Percentiles rank a stretch among this genome's conserved stretches.
These are phyloP conservation scores for Megastigmus dorsalis DNA, from an alignment of 2,888 invertebrate genomes.

Conservation along the genomic window DNA sequence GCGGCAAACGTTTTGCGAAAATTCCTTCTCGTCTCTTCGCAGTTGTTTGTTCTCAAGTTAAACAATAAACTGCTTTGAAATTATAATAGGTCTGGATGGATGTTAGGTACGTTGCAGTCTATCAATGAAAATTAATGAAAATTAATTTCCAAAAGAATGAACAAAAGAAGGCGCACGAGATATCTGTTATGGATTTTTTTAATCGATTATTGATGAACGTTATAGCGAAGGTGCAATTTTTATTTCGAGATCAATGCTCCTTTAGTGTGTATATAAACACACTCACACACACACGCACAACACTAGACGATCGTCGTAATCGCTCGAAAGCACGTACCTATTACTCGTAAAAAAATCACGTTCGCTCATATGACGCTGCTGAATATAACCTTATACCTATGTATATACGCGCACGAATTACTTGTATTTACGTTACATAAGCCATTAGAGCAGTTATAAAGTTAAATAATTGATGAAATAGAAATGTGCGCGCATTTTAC, in stretches of 20 bases:
- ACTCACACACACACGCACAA: background rate
- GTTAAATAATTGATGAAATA: slow-evolving; percentile 35
- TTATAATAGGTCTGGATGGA: too few relatives aligned
- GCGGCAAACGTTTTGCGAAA: too few relatives aligned
- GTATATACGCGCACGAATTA: background rate
- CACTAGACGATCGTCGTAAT: slow-evolving; percentile 7
- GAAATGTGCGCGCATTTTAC: slow-evolving; percentile 9
- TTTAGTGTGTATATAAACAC: background rate
- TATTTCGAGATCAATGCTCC: slow-evolving; percentile 26
- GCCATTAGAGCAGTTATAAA: slow-evolving; percentile 8
- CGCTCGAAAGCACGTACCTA: background rate
- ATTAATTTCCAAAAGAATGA: too few relatives aligned
- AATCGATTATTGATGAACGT: background rate
- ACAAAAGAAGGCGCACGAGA: too few relatives aligned
- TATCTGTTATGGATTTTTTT: too few relatives aligned
- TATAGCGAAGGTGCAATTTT: slow-evolving; percentile 1
- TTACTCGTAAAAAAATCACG: background rate
- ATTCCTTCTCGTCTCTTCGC: too few relatives aligned
- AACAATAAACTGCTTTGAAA: too few relatives aligned
- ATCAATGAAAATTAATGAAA: too few relatives aligned
- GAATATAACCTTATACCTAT: too few relatives aligned
- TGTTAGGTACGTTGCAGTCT: too few relatives aligned
- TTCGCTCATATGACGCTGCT: slow-evolving; percentile 1
- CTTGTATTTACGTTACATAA: slow-evolving; percentile 3
- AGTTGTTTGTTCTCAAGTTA: too few relatives aligned